Evolutionary conservation across 2,113 vertebrate genomes (phyloP), one percentile per base, ranked within the genome.

Genomic region (Pteropus alecto): DNA sequence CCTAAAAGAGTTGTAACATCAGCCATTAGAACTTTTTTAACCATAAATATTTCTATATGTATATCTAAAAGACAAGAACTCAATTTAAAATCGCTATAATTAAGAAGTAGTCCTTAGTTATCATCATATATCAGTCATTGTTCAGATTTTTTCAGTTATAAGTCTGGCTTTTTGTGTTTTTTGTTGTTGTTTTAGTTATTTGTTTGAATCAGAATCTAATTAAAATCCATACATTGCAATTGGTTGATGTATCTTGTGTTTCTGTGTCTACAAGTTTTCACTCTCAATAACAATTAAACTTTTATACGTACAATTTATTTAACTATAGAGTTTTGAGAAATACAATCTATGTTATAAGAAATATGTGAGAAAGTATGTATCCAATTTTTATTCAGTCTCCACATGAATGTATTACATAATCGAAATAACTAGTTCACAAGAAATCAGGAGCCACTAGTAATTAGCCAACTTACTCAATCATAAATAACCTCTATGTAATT

Each of bases 61-160:
- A 46, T 91, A 54, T 58, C 63, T 91, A 48, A 74, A 82, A 93
- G 13, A 26, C 11, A 71, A 73, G n/a, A 35, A 79, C 28, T 83
- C 28, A 85, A 61, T 95, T 90, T 74, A 24, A 87, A 85, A 85
- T 79, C 82, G 43, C 18, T 46, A 38, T 2, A 74, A 35, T 81
- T 63, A 96, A 71, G 51, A 81, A 41, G 21, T 58, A 28, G 8
- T 61, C 13, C n/a, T 67, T 90, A 83, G 43, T 76, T 88, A 73
- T 71, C 33, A 48, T n/a, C n/a, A n/a, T 81, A 54, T 13, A 58
- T 60, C 4, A 15, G 14, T 79, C 46, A 71, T 5, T 82, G 92
- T 96, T 48, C 83, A 93, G 19, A 65, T 73, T 93, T 96, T 96
- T 95, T 46, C 38, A 78, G 1, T 81, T 92, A 6, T 54, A 81